A percentile compares a stretch with the other conserved stretches of the same genome.
phyloP scores from a whole-genome alignment of 1,140 invertebrate species.

The Paraescarpia echinospica region DNA sequence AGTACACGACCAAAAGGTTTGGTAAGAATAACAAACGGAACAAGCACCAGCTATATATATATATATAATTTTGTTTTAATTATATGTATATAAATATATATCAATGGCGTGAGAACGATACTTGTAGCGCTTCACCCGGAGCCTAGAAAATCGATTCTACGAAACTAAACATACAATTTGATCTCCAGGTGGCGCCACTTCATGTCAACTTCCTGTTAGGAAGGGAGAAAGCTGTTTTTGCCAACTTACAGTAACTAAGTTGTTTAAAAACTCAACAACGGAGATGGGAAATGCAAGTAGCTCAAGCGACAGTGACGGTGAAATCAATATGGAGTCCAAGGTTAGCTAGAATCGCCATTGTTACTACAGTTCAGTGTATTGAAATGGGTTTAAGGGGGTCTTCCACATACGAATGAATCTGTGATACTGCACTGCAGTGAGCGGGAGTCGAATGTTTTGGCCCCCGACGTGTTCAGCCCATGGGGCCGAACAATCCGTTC shows the following conservation, averaged over 20 bases:
- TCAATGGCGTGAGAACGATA: too few species aligned
- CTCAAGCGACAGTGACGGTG: slow-evolving; percentile 37
- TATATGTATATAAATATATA: too few species aligned
- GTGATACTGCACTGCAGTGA: too few species aligned
- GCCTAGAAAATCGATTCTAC: too few species aligned
- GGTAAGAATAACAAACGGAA: too few species aligned
- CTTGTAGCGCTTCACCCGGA: too few species aligned
- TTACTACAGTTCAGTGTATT: background rate
- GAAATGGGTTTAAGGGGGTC: background rate
- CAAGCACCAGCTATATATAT: too few species aligned
- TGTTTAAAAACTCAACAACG: background rate
- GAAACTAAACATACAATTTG: background rate
- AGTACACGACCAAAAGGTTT: too few species aligned
- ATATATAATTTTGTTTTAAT: too few species aligned
- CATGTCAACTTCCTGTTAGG: background rate
- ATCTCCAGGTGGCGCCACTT: background rate
- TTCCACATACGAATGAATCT: background rate
- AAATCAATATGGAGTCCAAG: slow-evolving; percentile 29
- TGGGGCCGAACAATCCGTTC: too few species aligned
- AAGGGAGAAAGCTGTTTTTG: background rate
- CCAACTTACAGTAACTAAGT: background rate
- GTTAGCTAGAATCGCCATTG: slow-evolving; percentile 22
- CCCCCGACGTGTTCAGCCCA: too few species aligned
- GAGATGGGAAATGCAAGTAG: slow-evolving; percentile 35
- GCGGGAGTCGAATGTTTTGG: too few species aligned